A percentile compares a stretch with the other conserved stretches of the same genome.
These are phyloP conservation scores for Eupsittula cactorum DNA, from an alignment of 2,113 vertebrate species.

Conservation along the genomic window DNA sequence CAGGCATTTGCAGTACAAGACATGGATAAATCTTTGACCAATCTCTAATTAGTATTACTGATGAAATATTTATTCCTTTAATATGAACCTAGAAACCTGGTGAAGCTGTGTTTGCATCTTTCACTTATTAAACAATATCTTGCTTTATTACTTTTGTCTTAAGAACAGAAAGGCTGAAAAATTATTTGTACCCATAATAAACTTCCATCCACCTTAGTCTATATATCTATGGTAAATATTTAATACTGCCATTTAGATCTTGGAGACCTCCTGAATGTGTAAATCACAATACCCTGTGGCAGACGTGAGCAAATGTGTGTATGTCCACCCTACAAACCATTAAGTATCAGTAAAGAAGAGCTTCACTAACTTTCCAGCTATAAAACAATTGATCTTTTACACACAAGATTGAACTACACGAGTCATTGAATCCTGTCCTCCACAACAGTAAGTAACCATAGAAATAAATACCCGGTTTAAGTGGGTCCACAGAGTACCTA, in stretches of 20 bases:
- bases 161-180: conserved; percentile 56
- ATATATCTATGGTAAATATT: conserved; percentile 65
- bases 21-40: conserved; percentile 73
- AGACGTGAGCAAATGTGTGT: neutral
- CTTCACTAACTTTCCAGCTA: neutral
- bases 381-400: neutral
- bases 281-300: neutral
- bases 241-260: conserved; percentile 46
- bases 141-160: conserved; percentile 72
- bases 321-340: neutral
- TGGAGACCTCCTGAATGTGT: conserved; percentile 2
- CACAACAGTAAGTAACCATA: neutral
- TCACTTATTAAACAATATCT: conserved; percentile 75
- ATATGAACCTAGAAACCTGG: conserved; percentile 72
- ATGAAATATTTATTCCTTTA: conserved; percentile 81
- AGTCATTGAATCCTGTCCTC: neutral
- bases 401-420: neutral
- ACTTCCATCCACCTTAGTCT: neutral
- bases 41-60: conserved; percentile 75
- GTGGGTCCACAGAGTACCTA: neutral
- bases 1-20: conserved; percentile 62
- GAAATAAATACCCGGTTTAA: neutral
- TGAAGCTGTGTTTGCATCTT: conserved; percentile 73
- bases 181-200: conserved; percentile 6
- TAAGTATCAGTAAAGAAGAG: neutral